Evolutionary conservation across 2,113 vertebrate genomes (phyloP).

Genomic region (Acanthisitta chloris): DNA sequence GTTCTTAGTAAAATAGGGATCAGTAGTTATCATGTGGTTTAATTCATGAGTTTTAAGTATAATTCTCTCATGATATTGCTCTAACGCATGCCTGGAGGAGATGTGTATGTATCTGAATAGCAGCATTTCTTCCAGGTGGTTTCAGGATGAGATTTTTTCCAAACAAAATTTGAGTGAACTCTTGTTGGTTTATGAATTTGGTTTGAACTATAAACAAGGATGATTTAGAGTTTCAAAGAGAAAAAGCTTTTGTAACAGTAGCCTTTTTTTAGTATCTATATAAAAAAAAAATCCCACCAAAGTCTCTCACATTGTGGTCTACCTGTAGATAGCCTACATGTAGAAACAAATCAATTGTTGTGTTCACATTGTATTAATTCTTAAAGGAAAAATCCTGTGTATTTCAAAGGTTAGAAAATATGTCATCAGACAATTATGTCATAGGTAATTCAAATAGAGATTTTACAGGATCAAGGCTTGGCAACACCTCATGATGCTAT

Average conservation of each 20-base stretch:
- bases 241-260: not conserved
- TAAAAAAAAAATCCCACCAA: not conserved
- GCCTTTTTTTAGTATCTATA: not conserved
- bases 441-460: not conserved
- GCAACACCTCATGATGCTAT: not conserved
- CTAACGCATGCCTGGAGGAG: not conserved
- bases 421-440: not conserved
- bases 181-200: not conserved
- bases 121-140: not conserved
- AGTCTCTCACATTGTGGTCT: not conserved
- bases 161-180: not conserved
- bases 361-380: not conserved
- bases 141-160: not conserved
- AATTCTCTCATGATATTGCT: not conserved
- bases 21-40: not conserved
- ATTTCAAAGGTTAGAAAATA: not conserved
- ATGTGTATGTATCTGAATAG: not conserved
- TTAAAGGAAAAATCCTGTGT: not conserved
- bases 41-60: not conserved
- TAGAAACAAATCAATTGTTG: not conserved
- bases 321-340: not conserved
- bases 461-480: not conserved
- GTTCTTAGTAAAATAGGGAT: not conserved
- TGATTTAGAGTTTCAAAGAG: not conserved
- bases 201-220: not conserved